Base-by-base conservation (phyloP, 2,797 vertebrate genomes). In the Clarias fuscus region DNA sequence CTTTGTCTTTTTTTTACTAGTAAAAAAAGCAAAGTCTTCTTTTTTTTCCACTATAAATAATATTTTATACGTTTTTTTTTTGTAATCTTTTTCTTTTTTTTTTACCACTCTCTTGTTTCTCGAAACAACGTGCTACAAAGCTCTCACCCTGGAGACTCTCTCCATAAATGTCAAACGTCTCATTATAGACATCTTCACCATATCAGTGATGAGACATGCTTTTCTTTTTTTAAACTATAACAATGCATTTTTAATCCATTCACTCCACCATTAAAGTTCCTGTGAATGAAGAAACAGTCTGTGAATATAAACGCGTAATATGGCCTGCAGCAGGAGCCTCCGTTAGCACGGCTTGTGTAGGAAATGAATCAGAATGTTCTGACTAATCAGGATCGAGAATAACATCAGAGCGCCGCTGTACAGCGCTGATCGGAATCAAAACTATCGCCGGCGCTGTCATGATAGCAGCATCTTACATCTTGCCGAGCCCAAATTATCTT, bases 391-490 rank as follows among this genome's bases (percentile, higher is more conserved):
- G 43, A 64, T 17, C 0, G 33, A n/a, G 59, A 24, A 40, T n/a
- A 48, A 48, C 43, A 48, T 79, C 11, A 43, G 59, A 24, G 13
- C 13, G 1, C 33, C 5, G 22, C 40, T 30, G 59, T 43, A 40
- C 40, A 37, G 33, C 37, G 37, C 37, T 37, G 37, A 78, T 24
- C 24, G 20, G 70, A 24, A 5, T 43, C 30, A 77, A 77, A 59
- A 33, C 58, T 62, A 62, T 40, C 17, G 58, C 15, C 1, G 33
- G 58, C 24, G 5, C 58, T 62, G 33, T 62, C 59, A n/a, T n/a
- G 33, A 79, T 15, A 64, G 43, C 81, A 30, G 73, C 78, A 64
- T 77, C 68, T 86, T 17, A 65, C 64, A 72, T 83, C 58, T 48
- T 2, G 4, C 37, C 17, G 22, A 58, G 43, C 84, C 72, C 30